phyloP scores from a whole-genome alignment of 1,140 invertebrate genomes.

The Drosophila sproati region DNA sequence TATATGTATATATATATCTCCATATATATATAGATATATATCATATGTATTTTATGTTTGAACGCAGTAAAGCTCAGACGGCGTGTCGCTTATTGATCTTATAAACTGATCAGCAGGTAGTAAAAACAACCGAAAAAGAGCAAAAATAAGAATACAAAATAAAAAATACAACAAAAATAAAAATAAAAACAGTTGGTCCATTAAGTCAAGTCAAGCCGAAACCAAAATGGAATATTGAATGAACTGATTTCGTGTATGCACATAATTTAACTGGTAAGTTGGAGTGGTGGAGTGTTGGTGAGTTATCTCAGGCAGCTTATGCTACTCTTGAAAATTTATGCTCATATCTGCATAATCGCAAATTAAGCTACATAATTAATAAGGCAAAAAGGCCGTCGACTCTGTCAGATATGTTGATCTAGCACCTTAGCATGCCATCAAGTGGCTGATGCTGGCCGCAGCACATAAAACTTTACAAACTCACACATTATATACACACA shows the following conservation, averaged over 20 bases:
- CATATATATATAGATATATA: not conserved
- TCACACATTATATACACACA: slow-evolving; percentile 1
- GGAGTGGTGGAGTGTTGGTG: slow-evolving; percentile 38
- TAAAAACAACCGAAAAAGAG: not conserved
- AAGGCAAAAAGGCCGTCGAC: slow-evolving; percentile 53
- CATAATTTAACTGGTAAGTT: slow-evolving; percentile 58
- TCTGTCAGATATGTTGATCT: slow-evolving; percentile 70
- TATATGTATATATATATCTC: not conserved
- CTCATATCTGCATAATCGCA: slow-evolving; percentile 81
- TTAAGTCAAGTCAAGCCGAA: slow-evolving; percentile 40
- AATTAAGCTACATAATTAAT: slow-evolving; percentile 82
- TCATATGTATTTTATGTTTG: not conserved
- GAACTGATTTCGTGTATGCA: slow-evolving; percentile 68
- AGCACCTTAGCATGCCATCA: slow-evolving; percentile 58
- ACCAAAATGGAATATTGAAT: slow-evolving; percentile 77
- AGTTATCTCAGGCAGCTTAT: slow-evolving; percentile 66
- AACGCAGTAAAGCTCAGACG: slow-evolving; percentile 46
- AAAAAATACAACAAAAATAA: slow-evolving; percentile 37
- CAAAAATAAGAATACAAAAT: slow-evolving; percentile 10
- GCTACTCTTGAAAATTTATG: slow-evolving; percentile 69
- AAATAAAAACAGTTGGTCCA: slow-evolving; percentile 49
- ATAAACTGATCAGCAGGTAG: slow-evolving; percentile 39
- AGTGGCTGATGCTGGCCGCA: slow-evolving; percentile 5
- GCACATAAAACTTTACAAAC: slow-evolving; percentile 17
- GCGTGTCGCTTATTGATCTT: slow-evolving; percentile 58